Conservation (phyloP, 2,888 invertebrate genomes). For the Geophilus truncorum region DNA sequence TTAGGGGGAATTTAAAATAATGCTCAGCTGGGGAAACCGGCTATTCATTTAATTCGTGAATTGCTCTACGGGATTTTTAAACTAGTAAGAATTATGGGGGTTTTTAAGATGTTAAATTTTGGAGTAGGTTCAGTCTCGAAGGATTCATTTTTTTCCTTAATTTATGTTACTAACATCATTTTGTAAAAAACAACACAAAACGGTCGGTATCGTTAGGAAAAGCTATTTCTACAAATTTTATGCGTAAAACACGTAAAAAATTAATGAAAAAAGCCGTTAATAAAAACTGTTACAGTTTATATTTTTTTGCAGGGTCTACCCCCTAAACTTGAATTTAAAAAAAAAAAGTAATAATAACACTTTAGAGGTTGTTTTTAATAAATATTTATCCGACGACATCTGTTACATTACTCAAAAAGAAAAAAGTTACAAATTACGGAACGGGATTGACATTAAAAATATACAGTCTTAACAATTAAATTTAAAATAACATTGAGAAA, state of each 20-base stretch:
- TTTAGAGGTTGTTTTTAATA: background rate
- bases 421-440: background rate
- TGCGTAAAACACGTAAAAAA: too few species aligned
- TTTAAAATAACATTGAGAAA: background rate
- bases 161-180: background rate
- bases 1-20: background rate
- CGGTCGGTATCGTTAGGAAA: background rate
- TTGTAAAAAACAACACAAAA: background rate
- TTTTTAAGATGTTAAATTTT: background rate
- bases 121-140: background rate
- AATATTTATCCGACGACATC: background rate
- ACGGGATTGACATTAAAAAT: background rate
- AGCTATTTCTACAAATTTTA: background rate
- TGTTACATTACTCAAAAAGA: background rate
- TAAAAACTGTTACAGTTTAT: background rate
- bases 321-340: background rate
- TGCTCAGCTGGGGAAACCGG: background rate
- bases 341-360: background rate
- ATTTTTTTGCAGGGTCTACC: background rate
- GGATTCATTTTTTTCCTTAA: background rate
- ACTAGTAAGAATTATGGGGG: background rate
- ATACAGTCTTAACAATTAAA: background rate
- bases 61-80: background rate
- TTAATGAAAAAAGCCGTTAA: too few species aligned
- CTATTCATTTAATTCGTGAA: background rate